These are phyloP conservation scores for Diachrysia chrysitis DNA, from an alignment of 2,888 invertebrate genomes.

Conservation along the genomic window DNA sequence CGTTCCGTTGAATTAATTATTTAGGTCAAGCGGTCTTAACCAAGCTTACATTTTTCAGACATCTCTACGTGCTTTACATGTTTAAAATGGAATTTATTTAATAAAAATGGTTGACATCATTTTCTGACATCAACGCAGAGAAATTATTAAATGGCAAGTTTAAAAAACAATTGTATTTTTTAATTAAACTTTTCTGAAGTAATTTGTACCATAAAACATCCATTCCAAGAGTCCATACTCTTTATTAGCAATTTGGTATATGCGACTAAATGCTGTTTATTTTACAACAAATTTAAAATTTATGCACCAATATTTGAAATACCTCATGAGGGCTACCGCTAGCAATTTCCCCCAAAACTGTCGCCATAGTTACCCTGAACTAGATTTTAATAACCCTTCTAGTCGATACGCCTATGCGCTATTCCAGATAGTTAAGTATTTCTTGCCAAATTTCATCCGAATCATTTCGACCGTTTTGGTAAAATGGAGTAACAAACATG, in stretches of 20 bases:
- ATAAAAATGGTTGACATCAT: neutral
- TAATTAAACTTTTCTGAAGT: neutral
- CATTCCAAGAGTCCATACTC: neutral
- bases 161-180: neutral
- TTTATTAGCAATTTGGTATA: neutral
- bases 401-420: no score
- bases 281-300: neutral
- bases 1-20: slow-evolving; percentile 9
- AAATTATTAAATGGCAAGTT: neutral
- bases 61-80: slow-evolving; percentile 5
- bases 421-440: no score
- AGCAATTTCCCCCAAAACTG: no score
- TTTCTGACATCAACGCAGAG: neutral
- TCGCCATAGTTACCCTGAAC: no score
- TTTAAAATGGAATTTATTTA: neutral
- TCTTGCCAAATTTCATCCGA: no score
- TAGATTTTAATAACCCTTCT: no score
- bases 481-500: no score
- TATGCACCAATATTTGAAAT: neutral
- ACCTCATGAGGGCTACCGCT: no score
- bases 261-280: neutral
- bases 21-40: slow-evolving; percentile 5
- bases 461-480: no score
- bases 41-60: slow-evolving; percentile 2
- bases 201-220: neutral